Conservation (phyloP, 2,888 invertebrate species). For the Tetragnatha montana region DNA sequence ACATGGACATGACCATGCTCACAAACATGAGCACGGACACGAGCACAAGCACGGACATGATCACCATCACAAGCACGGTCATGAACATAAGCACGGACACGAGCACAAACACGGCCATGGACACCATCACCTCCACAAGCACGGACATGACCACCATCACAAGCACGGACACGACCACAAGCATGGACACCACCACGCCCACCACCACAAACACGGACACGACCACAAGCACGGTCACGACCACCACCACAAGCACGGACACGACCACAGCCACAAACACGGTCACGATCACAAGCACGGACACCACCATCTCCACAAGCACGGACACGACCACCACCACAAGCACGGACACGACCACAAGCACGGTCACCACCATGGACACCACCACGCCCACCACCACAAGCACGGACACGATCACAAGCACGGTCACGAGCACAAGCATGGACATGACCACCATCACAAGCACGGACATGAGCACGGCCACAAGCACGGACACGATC, state of each 20-base stretch:
- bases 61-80: slow-evolving; percentile 25
- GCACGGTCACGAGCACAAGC: slow-evolving; percentile 31
- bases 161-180: slow-evolving; percentile 34
- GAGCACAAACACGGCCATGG: slow-evolving; percentile 29
- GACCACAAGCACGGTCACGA: slow-evolving; percentile 25
- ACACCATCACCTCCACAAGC: slow-evolving; percentile 38
- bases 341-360: slow-evolving; percentile 25
- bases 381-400: slow-evolving; percentile 29
- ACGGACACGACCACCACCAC: slow-evolving; percentile 31
- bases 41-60: slow-evolving; percentile 26
- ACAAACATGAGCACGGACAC: slow-evolving; percentile 42
- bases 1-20: not conserved
- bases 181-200: slow-evolving; percentile 39
- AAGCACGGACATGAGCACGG: too few species aligned
- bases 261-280: slow-evolving; percentile 22
- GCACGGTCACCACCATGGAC: slow-evolving; percentile 27
- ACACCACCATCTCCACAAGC: slow-evolving; percentile 22
- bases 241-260: slow-evolving; percentile 20
- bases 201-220: slow-evolving; percentile 30
- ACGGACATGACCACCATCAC: slow-evolving; percentile 26
- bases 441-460: slow-evolving; percentile 22
- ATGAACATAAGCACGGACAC: slow-evolving; percentile 27
- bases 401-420: slow-evolving; percentile 20
- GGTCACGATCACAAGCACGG: slow-evolving; percentile 24
- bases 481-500: slow-evolving; percentile 24